A percentile compares a stretch with the other conserved stretches of the same genome.
Conservation (phyloP, 2,797 vertebrate species). For the Megaceryle alcyon region DNA sequence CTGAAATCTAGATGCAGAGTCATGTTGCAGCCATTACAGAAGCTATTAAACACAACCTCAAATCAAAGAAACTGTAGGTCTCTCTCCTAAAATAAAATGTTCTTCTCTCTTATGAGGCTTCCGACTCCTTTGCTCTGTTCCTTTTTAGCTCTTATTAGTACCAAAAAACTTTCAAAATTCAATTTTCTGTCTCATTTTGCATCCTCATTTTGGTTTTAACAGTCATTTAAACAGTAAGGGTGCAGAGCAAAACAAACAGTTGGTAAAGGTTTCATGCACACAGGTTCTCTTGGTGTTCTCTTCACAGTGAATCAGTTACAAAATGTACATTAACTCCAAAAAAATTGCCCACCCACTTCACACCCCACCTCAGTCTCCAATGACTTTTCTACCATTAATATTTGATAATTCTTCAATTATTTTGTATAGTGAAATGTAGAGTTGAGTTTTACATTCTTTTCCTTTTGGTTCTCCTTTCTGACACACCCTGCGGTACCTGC, state of each 20-base stretch:
- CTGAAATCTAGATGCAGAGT: slow-evolving; percentile 84
- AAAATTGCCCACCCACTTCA: background rate
- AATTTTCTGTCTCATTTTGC: slow-evolving; percentile 60
- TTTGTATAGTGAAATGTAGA: background rate
- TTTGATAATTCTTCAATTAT: background rate
- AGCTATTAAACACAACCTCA: slow-evolving; percentile 80
- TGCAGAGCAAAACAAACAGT: slow-evolving; percentile 48
- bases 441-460: background rate
- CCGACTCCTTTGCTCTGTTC: slow-evolving; percentile 5
- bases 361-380: background rate
- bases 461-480: background rate
- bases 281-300: background rate
- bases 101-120: slow-evolving; percentile 45
- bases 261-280: background rate
- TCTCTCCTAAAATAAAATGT: slow-evolving; percentile 72
- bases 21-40: slow-evolving; percentile 84
- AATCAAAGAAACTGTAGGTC: slow-evolving; percentile 76
- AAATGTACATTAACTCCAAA: background rate
- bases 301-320: background rate
- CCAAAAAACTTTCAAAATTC: slow-evolving; percentile 32
- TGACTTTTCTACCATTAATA: background rate
- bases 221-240: slow-evolving; percentile 35
- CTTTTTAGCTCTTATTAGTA: background rate
- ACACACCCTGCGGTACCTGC: background rate
- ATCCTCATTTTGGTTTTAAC: slow-evolving; percentile 32